Conservation (phyloP, 2,113 vertebrate species). For the Notechis scutatus region DNA sequence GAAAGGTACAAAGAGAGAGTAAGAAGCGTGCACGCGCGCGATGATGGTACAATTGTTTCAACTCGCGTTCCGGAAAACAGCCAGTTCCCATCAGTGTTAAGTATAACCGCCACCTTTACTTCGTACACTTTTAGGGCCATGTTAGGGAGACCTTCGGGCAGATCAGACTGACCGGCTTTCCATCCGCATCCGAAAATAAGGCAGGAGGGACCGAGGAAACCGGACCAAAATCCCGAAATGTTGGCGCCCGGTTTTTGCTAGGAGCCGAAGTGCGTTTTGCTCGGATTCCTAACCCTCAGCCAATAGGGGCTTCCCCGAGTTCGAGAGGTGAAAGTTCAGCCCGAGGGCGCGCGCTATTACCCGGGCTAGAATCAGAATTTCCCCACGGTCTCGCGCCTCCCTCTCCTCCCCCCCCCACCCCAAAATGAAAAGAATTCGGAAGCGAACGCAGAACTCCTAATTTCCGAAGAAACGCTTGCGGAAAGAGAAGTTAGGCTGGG, state of each 20-base stretch:
- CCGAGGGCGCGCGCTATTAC: conserved; percentile 54
- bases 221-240: not conserved
- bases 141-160: not conserved
- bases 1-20: not conserved
- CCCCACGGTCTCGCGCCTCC: not conserved
- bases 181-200: not conserved
- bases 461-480: not conserved
- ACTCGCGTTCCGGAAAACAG: not conserved
- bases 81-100: not conserved
- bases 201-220: too few relatives aligned
- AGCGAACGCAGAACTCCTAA: not conserved
- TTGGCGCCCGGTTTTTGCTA: conserved; percentile 1
- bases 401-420: too few relatives aligned
- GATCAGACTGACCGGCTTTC: not conserved
- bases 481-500: not conserved
- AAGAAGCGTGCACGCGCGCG: not conserved
- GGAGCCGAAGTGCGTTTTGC: not conserved
- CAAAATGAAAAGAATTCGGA: not conserved
- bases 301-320: conserved; percentile 58
- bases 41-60: not conserved
- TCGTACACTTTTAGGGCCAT: not conserved
- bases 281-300: conserved; percentile 33
- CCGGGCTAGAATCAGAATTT: conserved; percentile 28
- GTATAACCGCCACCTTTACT: too few relatives aligned
- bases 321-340: conserved; percentile 78